Percentiles rank a stretch among this genome's conserved stretches.
These are phyloP conservation scores for Zonitis immaculata DNA, from an alignment of 2,888 invertebrate genomes.

Conservation along the genomic window DNA sequence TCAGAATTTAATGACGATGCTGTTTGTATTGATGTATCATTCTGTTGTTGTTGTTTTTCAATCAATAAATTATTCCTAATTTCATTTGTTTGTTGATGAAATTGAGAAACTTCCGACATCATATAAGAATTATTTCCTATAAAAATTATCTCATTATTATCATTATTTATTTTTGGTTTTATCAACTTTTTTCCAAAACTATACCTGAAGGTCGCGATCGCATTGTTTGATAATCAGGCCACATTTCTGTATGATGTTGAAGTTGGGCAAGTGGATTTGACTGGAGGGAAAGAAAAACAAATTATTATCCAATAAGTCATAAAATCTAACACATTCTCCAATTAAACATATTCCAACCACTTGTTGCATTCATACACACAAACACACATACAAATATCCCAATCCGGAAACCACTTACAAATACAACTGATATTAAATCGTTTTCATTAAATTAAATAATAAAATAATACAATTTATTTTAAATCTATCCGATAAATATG, in stretches of 20 bases:
- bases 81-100: conserved; percentile 5
- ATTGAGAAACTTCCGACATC: conserved; percentile 9
- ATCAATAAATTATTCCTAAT: conserved; percentile 10
- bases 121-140: conserved; percentile 12
- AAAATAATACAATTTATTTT: neutral
- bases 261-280: conserved; percentile 40
- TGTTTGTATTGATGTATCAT: neutral
- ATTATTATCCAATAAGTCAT: conserved; percentile 1
- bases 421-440: conserved; percentile 10
- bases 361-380: conserved; percentile 10
- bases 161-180: neutral
- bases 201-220: conserved; percentile 31
- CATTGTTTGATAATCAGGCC: conserved; percentile 39
- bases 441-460: conserved; percentile 4
- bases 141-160: neutral
- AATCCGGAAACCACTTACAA: conserved; percentile 5
- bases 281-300: conserved; percentile 24
- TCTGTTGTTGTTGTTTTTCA: conserved; percentile 7
- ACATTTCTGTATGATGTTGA: conserved; percentile 43
- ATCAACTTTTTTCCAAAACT: too few species aligned
- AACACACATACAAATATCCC: neutral
- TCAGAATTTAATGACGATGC: neutral
- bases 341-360: conserved; percentile 23
- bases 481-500: too few species aligned
- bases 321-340: conserved; percentile 13